Evolutionary conservation across 1,140 invertebrate species (phyloP).

Genomic region (Diachasma alloeum): DNA sequence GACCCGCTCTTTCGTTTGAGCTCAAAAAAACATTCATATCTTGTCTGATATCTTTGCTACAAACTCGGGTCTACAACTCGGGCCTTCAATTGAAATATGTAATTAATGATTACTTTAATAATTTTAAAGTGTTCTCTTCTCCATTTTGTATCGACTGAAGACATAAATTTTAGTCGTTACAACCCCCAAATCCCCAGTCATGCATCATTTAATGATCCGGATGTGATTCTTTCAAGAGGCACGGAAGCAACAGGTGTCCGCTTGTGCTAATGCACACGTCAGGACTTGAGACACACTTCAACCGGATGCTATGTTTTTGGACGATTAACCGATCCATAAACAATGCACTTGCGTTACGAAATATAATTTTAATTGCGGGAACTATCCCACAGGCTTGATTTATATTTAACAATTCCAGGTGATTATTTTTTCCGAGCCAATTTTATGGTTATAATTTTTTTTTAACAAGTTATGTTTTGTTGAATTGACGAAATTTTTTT

Average conservation of each 20-base stretch:
- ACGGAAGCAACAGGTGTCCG: constrained; percentile 5
- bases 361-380: constrained; percentile 5
- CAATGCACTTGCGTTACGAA: background rate
- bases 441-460: too few relatives aligned
- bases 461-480: too few relatives aligned
- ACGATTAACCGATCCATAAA: constrained; percentile 9
- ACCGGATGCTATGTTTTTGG: constrained; percentile 11
- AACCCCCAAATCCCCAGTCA: background rate
- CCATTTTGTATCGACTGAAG: too few relatives aligned
- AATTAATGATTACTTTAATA: too few relatives aligned
- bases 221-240: background rate
- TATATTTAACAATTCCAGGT: background rate
- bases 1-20: too few relatives aligned
- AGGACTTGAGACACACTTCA: background rate
- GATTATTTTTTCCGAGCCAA: too few relatives aligned
- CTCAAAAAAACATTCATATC: too few relatives aligned
- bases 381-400: background rate
- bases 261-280: background rate
- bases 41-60: too few relatives aligned
- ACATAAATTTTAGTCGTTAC: background rate
- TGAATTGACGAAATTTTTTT: too few relatives aligned
- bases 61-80: too few relatives aligned
- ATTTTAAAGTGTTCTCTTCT: too few relatives aligned
- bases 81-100: too few relatives aligned
- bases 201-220: background rate